These are phyloP conservation scores for Babylonia areolata DNA, from an alignment of 1,140 invertebrate species.

Conservation along the genomic window DNA sequence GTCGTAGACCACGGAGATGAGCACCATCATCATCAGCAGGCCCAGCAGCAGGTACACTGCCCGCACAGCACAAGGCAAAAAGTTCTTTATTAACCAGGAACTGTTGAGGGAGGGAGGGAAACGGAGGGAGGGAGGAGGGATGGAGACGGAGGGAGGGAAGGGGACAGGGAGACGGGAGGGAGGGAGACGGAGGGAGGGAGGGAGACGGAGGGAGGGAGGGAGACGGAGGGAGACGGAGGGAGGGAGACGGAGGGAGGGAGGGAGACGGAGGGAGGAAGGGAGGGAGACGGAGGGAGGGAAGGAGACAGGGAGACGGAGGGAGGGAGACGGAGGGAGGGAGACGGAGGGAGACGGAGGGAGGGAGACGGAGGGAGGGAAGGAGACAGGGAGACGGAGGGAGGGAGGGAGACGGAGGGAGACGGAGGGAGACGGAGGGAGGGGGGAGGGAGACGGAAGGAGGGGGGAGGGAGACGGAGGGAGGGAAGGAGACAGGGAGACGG, in stretches of 20 bases:
- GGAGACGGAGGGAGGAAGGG: too few species aligned
- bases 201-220: background rate
- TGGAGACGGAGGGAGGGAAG: too few species aligned
- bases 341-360: background rate
- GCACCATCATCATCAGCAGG: conserved; percentile 88
- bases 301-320: too few species aligned
- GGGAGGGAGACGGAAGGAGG: background rate
- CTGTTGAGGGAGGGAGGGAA: background rate
- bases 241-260: too few species aligned
- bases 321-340: background rate
- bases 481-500: too few species aligned
- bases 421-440: background rate
- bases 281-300: background rate
- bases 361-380: too few species aligned
- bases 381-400: background rate
- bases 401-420: background rate
- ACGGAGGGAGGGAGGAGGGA: background rate
- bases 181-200: too few species aligned
- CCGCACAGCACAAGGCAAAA: too few species aligned
- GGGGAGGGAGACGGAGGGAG: too few species aligned
- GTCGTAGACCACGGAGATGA: conserved; percentile 89
- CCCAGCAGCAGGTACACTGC: conserved; percentile 87
- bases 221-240: background rate
- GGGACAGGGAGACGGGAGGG: background rate
- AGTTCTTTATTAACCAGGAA: too few species aligned